Conservation (phyloP, 1,140 invertebrate species). For the Zaprionus ornatus region DNA sequence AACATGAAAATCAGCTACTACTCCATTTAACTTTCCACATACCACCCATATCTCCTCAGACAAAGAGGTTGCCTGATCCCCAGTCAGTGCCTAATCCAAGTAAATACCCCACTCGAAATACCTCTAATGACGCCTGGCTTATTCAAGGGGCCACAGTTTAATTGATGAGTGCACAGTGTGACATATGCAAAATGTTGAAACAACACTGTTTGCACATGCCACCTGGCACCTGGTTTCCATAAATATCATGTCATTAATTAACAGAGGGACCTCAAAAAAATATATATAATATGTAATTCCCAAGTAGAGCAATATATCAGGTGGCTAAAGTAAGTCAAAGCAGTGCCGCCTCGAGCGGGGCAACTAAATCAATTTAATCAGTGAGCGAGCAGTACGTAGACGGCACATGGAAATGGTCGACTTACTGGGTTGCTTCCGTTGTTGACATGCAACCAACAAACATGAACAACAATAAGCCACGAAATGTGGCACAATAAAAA, state of each 20-base stretch:
- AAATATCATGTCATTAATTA: constrained; percentile 14
- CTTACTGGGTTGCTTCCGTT: constrained; percentile 67
- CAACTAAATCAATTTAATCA: constrained; percentile 42
- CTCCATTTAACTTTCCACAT: neutral
- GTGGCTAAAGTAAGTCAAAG: constrained; percentile 8
- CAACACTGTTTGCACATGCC: constrained; percentile 15
- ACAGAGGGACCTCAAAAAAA: neutral
- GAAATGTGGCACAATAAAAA: constrained; percentile 45
- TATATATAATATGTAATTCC: neutral
- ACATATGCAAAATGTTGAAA: constrained; percentile 64
- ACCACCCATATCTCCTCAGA: neutral
- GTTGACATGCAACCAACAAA: constrained; percentile 70
- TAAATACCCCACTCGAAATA: constrained; percentile 36
- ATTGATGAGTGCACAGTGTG: constrained; percentile 56
- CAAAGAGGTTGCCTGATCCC: neutral
- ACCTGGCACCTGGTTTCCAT: neutral
- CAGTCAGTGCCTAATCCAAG: neutral
- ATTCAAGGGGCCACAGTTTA: constrained; percentile 21
- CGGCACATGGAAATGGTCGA: constrained; percentile 68
- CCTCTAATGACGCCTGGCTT: constrained; percentile 7
- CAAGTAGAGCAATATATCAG: constrained; percentile 20
- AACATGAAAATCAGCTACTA: too few species aligned
- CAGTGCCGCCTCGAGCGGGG: neutral
- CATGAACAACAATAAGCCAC: constrained; percentile 25
- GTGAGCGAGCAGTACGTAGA: constrained; percentile 1